Base-by-base conservation (phyloP, 2,797 vertebrate species). In the Pterois miles region DNA sequence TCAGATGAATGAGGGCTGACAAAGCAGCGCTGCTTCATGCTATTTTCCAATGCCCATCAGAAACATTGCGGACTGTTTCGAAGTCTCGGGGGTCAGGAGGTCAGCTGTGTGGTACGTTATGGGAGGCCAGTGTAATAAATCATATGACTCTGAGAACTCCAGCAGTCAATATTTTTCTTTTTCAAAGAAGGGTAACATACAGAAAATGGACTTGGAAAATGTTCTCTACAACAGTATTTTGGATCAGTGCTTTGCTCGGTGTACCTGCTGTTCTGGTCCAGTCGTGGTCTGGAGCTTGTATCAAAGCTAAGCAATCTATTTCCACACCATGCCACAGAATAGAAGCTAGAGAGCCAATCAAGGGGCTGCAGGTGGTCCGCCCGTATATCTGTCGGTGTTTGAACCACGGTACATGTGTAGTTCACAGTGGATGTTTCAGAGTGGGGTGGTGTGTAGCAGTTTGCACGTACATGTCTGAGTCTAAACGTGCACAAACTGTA, bases 1-100 rank as follows among this genome's bases (percentile, higher is more conserved):
- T 65, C 84, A 82, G 87, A 91, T 84, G 83, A 91, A 91, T 81
- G 88, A 91, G 64, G 20, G n/a, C 89, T 81, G 83, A 90, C 82
- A 90, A 80, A 56, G 25, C 40, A 6, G 22, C 16, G 20, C 59
- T 10, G 67, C 65, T 70, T 72, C 62, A 3, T 23, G 43, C 29
- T 13, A 10, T 72, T 87, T 76, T 86, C 70, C 63, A 73, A 31
- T 0, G 43, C 65, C 62, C 64, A 72, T 65, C 62, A 76, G 58
- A 80, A 84, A 84, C 71, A 10, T 4, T 52, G 76, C 58, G 8
- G 62, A 38, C 54, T 59, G 62, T 63, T 88, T 76, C 46, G 4
- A 31, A 64, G 78, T 79, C 72, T 43, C 7, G 8, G 63, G 58
- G 79, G 72, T 88, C 74, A 68, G 14, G 67, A 54, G 87, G 84